These are phyloP conservation scores for Cathartes aura DNA, from an alignment of 2,113 vertebrate species.

Conservation along the genomic window DNA sequence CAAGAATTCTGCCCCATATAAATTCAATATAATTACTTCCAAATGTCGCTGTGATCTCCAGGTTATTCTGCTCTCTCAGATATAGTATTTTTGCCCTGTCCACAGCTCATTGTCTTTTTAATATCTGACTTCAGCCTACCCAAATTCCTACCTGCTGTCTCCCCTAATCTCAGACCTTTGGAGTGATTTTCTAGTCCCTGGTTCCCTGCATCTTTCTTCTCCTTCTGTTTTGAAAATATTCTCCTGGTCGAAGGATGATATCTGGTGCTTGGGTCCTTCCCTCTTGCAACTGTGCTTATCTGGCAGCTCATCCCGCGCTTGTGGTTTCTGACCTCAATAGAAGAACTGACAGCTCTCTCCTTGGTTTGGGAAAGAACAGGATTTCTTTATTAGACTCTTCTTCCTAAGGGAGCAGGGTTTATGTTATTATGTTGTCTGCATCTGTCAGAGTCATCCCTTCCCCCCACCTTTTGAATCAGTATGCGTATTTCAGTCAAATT, in stretches of 20 bases:
- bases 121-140: neutral
- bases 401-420: neutral
- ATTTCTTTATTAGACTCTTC: constrained; percentile 18
- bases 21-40: neutral
- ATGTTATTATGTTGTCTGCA: neutral
- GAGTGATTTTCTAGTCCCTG: neutral
- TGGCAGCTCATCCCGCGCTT: neutral
- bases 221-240: neutral
- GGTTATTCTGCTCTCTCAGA: neutral
- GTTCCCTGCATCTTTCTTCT: neutral
- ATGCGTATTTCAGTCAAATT: neutral
- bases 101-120: neutral
- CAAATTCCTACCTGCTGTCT: neutral
- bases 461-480: neutral
- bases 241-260: neutral
- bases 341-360: neutral
- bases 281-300: neutral
- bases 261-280: neutral
- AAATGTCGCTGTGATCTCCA: neutral
- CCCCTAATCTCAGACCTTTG: neutral
- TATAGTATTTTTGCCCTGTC: neutral
- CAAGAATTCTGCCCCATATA: neutral
- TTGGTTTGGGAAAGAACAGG: neutral
- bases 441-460: neutral
- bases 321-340: neutral